phyloP scores from a whole-genome alignment of 2,113 vertebrate species.

The Etheostoma cragini region DNA sequence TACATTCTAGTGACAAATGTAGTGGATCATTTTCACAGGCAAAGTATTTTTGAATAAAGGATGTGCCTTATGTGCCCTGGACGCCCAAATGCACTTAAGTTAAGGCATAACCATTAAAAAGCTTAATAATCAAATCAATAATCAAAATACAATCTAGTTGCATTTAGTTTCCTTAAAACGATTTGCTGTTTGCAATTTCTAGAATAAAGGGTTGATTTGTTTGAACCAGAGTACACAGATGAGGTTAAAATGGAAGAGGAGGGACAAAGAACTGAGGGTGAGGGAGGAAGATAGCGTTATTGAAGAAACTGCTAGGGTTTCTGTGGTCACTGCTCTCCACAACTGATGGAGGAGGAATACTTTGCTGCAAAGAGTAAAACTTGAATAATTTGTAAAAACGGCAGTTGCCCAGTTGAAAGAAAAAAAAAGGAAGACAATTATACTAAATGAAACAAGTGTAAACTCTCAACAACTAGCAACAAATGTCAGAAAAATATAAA shows the following conservation, averaged over 20 bases:
- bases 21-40: background rate
- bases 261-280: background rate
- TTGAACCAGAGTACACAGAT: background rate
- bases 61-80: background rate
- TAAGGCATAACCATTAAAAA: background rate
- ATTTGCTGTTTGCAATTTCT: background rate
- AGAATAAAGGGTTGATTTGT: background rate
- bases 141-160: background rate
- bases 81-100: background rate
- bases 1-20: background rate
- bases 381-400: background rate
- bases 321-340: background rate
- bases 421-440: background rate
- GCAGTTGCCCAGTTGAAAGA: background rate
- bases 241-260: slow-evolving; percentile 3
- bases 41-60: background rate
- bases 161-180: background rate
- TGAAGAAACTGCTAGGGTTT: background rate
- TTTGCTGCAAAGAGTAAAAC: background rate
- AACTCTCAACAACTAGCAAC: slow-evolving; percentile 18
- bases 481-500: slow-evolving; percentile 8
- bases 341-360: slow-evolving; percentile 5
- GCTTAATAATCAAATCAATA: background rate
- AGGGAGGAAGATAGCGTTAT: background rate
- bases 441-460: slow-evolving; percentile 1